phyloP scores from a whole-genome alignment of 2,888 invertebrate genomes.

The Limenitis arthemis region DNA sequence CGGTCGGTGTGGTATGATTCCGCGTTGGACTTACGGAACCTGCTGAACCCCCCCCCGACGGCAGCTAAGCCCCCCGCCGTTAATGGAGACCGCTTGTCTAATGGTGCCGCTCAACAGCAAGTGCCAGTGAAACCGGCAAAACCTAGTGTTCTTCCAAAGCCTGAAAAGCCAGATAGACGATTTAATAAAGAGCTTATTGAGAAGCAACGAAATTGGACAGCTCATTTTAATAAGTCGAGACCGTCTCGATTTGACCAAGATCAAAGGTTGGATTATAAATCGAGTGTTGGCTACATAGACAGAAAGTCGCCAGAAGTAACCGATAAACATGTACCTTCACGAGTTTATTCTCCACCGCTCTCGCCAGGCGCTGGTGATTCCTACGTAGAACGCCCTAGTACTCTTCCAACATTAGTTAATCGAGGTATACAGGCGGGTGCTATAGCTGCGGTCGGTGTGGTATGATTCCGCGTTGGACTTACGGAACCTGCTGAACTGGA shows the following conservation, averaged over 20 bases:
- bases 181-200: slow-evolving; percentile 90
- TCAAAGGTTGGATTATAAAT: slow-evolving; percentile 47
- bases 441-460: slow-evolving; percentile 65
- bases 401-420: slow-evolving; percentile 54
- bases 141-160: slow-evolving; percentile 77
- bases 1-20: slow-evolving; percentile 67
- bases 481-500: slow-evolving; percentile 79
- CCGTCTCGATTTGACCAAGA: slow-evolving; percentile 58
- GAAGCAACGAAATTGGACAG: slow-evolving; percentile 93
- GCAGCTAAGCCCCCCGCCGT: too few relatives aligned
- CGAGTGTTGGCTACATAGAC: slow-evolving; percentile 47
- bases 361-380: slow-evolving; percentile 74
- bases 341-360: slow-evolving; percentile 67
- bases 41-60: too few relatives aligned
- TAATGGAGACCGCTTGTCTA: slow-evolving; percentile 56
- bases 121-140: slow-evolving; percentile 64
- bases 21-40: slow-evolving; percentile 74
- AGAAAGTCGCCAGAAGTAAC: slow-evolving; percentile 53
- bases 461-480: slow-evolving; percentile 69
- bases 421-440: slow-evolving; percentile 49
- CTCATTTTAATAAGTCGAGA: slow-evolving; percentile 88
- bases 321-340: slow-evolving; percentile 57
- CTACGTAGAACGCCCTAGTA: slow-evolving; percentile 53
- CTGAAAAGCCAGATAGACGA: slow-evolving; percentile 87
- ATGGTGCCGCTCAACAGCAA: slow-evolving; percentile 60